Evolutionary conservation across 2,113 vertebrate genomes (phyloP).

Genomic region (Pholis gunnellus): DNA sequence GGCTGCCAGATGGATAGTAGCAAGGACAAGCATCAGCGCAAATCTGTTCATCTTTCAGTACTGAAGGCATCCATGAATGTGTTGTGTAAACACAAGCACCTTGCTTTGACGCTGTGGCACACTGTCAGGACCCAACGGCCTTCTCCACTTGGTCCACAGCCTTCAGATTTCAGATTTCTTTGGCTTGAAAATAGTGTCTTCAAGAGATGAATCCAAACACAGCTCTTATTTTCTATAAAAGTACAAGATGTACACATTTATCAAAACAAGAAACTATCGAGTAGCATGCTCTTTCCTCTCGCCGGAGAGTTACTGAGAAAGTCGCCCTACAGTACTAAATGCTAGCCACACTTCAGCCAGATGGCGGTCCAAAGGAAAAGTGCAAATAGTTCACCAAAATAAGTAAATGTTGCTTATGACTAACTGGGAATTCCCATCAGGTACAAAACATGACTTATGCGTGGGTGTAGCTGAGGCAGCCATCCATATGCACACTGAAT

Average conservation of each 20-base stretch:
- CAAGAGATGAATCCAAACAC: background rate
- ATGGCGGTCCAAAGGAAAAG: background rate
- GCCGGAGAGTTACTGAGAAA: background rate
- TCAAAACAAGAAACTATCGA: background rate
- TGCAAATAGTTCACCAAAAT: background rate
- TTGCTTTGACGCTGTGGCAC: background rate
- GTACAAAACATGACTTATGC: background rate
- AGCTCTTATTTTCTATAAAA: background rate
- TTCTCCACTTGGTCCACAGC: background rate
- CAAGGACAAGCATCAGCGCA: background rate
- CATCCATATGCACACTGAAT: background rate
- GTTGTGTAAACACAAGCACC: slow-evolving; percentile 8
- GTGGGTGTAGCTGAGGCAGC: background rate
- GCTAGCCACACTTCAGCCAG: background rate
- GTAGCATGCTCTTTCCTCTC: no score
- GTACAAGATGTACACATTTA: background rate
- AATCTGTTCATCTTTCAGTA: slow-evolving; percentile 18
- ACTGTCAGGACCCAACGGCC: background rate
- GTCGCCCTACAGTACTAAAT: background rate
- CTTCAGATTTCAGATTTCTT: background rate
- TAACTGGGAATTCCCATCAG: slow-evolving; percentile 1
- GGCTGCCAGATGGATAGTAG: slow-evolving; percentile 19
- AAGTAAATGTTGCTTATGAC: background rate
- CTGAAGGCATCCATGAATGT: background rate
- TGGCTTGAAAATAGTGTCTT: background rate